Base-by-base conservation (phyloP, 2,888 invertebrate species). In the Callyntrura sp. region DNA sequence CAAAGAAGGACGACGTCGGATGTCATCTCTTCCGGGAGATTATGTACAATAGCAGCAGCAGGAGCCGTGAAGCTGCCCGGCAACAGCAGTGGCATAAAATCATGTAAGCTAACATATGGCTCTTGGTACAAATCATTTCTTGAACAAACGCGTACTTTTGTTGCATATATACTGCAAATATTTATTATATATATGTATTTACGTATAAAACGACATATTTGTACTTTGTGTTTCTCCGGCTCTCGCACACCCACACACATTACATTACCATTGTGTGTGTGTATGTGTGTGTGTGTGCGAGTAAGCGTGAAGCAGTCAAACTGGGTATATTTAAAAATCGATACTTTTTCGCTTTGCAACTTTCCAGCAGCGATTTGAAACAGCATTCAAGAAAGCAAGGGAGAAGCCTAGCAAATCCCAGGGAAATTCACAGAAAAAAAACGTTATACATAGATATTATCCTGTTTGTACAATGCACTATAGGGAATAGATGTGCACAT, bases 11-110 rank as follows among this genome's bases (percentile, higher is more conserved):
- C 48, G 45, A 73, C 23, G 17, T 73, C 73, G 76, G 76, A 76
- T 76, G 76, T 51, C 76, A 76, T 76, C 76, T 76, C 76, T 76
- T 76, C 76, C 76, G 76, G 76, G 23, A 55, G 76, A 76, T 76
- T 76, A 76, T 76, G 76, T 76, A 43, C 14, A 62, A 62, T 35
- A 35, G 65, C 70, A 70, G 60, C 60, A 28, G 17, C 6, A n/a
- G n/a, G n/a, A n/a, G n/a, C n/a, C n/a, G n/a, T n/a, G n/a, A n/a
- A n/a, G n/a, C n/a, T n/a, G n/a, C n/a, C n/a, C n/a, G n/a, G n/a
- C n/a, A n/a, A n/a, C n/a, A 17, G 51, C 51, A 51, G 14, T 76
- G 76, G 76, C n/a, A 51, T 45, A 51, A 76, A 76, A 76, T 76
- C 48, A 55, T 76, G 76, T 76, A 48, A 51, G 76, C 76, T 25